Evolutionary conservation across 2,888 invertebrate genomes (phyloP).

Genomic region (Amblyjoppa proteus): DNA sequence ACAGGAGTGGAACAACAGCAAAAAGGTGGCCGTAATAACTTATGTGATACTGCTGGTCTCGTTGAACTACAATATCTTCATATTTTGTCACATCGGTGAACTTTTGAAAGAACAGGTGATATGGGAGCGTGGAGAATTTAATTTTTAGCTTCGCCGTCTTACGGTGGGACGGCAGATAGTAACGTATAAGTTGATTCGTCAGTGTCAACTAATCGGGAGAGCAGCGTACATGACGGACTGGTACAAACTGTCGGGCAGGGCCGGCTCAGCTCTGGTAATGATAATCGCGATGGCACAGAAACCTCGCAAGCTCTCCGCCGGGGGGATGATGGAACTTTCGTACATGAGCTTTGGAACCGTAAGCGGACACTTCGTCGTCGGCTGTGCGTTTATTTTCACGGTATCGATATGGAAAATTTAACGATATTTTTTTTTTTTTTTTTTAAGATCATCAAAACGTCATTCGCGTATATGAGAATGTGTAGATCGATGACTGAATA

Average conservation of each 20-base stretch:
- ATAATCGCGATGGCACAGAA: conserved; percentile 54
- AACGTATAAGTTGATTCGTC: conserved; percentile 11
- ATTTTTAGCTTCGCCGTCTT: not conserved
- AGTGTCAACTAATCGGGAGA: conserved; percentile 53
- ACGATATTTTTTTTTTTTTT: conserved; percentile 19
- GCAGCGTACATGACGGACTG: conserved; percentile 60
- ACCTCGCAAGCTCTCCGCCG: conserved; percentile 62
- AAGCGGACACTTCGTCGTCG: conserved; percentile 11
- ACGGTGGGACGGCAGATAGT: too few relatives aligned
- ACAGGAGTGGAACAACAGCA: conserved; percentile 53
- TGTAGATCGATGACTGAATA: conserved; percentile 66
- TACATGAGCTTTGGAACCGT: conserved; percentile 55
- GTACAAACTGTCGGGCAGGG: conserved; percentile 59
- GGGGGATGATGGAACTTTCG: conserved; percentile 62
- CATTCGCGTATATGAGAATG: conserved; percentile 71
- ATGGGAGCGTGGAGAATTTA: not conserved
- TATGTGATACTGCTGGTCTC: conserved; percentile 50
- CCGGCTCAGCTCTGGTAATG: conserved; percentile 49
- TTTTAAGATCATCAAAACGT: conserved; percentile 72
- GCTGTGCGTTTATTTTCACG: not conserved
- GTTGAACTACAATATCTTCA: conserved; percentile 61
- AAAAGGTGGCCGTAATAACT: conserved; percentile 41
- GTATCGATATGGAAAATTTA: not conserved
- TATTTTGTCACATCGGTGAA: conserved; percentile 72
- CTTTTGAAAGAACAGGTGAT: conserved; percentile 75